Evolutionary conservation across 2,113 vertebrate species (phyloP), one percentile per base, ranked within the genome.

Genomic region (human (Homo sapiens)): DNA sequence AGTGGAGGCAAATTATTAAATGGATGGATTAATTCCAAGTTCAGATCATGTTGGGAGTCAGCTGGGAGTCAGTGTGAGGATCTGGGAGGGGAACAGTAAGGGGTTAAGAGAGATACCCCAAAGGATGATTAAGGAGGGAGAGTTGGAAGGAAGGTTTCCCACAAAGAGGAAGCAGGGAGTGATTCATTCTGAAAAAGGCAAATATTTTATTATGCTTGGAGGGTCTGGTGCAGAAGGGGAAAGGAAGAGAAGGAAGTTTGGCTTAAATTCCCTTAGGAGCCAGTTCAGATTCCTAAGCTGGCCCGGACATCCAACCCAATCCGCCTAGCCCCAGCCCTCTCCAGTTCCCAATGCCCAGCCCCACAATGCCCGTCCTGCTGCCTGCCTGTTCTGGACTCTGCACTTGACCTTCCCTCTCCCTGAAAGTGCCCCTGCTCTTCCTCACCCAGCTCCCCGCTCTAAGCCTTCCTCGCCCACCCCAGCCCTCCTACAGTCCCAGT

Each of bases 401-500:
- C n/a, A 6, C 64, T 48, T 40, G 91, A 66, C 38, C 27, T 45
- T 70, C 23, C 55, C 6, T 45, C 38, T 66, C 78, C 32, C 64
- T 76, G 72, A 43, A n/a, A 8, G 25, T 25, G 30, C 48, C 61
- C 38, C 17, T 2, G 8, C 23, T 17, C 43, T 38, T 5, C 75
- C 55, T 59, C 50, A 59, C 52, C 55, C 16, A 8, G 50, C 35
- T 38, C 40, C 8, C 59, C 16, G 1, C 55, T 48, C 2, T 3
- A 18, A 23, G 72, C 27, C 30, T 22, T 18, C 13, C 35, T 43
- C 23, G 0, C 45, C 3, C 61, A 38, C 9, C 55, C 6, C 22
- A 6, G 4, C 5, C 72, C 1, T 20, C 38, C 50, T 50, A 1
- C 6, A 35, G 38, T 35, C 52, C 8, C 20, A 27, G 2, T 16